Conservation (phyloP, 2,797 vertebrate species). For the Trematomus bernacchii region DNA sequence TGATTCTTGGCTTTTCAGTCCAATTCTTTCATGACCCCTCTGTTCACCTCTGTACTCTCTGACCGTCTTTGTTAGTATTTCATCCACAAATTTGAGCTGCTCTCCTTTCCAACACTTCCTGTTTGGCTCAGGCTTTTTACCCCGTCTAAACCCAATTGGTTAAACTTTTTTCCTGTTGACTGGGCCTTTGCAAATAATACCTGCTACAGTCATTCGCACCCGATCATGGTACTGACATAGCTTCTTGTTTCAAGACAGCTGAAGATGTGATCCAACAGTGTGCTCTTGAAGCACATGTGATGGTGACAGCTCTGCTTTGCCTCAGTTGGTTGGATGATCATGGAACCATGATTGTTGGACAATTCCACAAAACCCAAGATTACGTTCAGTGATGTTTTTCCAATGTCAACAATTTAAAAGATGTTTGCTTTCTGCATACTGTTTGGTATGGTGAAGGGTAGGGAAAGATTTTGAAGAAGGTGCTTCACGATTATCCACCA, state of each 20-base stretch:
- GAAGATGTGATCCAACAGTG: not conserved
- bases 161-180: not conserved
- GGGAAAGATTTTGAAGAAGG: not conserved
- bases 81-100: not conserved
- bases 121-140: not conserved
- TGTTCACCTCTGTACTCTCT: not conserved
- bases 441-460: too few species aligned
- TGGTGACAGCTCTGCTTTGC: not conserved
- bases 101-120: not conserved
- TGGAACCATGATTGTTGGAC: not conserved
- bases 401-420: not conserved
- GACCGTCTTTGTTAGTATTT: not conserved
- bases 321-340: not conserved
- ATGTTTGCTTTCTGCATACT: too few species aligned
- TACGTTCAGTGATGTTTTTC: not conserved
- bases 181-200: not conserved
- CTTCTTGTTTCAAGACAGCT: not conserved
- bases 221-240: not conserved
- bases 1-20: constrained; percentile 4
- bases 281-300: not conserved
- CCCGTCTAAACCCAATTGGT: not conserved
- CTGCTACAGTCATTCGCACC: not conserved
- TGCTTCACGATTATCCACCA: not conserved
- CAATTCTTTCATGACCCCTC: not conserved
- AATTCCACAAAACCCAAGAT: not conserved